Conservation (phyloP, 1,140 invertebrate genomes). For the Tribolium castaneum region DNA sequence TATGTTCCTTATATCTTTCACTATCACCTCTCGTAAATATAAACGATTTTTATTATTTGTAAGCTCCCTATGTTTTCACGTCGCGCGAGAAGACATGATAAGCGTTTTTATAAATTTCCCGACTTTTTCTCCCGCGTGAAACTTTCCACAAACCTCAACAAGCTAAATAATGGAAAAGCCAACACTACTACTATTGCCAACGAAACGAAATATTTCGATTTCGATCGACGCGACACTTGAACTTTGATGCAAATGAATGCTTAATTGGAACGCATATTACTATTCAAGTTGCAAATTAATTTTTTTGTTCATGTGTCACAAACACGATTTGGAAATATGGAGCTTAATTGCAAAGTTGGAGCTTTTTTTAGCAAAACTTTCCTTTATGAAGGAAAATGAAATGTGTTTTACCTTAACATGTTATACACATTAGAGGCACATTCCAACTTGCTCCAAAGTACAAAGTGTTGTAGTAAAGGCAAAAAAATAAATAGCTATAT, state of each 20-base stretch:
- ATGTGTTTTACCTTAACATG: neutral
- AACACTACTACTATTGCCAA: conserved; percentile 3
- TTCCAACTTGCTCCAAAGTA: neutral
- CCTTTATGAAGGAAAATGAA: neutral
- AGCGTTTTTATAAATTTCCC: conserved; percentile 37
- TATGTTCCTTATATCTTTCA: conserved; percentile 40
- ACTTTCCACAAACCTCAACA: conserved; percentile 22
- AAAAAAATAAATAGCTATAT: neutral
- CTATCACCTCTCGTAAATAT: conserved; percentile 45
- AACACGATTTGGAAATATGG: neutral
- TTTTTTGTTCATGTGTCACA: neutral
- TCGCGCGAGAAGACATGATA: conserved; percentile 33
- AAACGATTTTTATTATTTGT: conserved; percentile 42
- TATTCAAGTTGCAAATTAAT: conserved; percentile 1
- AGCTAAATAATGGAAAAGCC: conserved; percentile 27
- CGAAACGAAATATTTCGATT: neutral
- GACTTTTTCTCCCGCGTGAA: neutral
- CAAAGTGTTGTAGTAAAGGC: neutral
- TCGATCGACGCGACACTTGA: neutral
- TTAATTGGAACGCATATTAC: neutral
- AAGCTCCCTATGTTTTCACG: conserved; percentile 36
- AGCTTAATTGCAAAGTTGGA: neutral
- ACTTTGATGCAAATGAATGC: conserved; percentile 26
- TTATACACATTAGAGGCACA: neutral
- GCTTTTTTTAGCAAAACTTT: neutral